Evolutionary conservation across 1,140 invertebrate genomes (phyloP), one percentile per base, ranked within the genome.

Genomic region (Ips nitidus): DNA sequence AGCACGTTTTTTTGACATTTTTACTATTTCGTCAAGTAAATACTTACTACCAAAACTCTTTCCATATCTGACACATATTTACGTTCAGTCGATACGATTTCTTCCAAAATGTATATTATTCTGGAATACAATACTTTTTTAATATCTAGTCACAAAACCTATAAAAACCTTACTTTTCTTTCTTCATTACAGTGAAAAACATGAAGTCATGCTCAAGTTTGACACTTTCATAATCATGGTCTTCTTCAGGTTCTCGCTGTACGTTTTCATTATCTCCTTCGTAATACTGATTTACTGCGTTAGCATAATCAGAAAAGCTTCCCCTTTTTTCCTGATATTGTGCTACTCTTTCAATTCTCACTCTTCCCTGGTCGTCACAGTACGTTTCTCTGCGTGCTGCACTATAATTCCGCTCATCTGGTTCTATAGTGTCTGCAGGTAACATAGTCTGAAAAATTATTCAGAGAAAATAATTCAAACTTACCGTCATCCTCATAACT

Each of bases 31-130:
- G 22, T 22, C 36, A 41, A 4, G 39, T 42, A 1, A 42, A 2
- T 5, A 62, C 71, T 75, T 74, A 78, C 77, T 45, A 56, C 42
- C 8, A 76, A 57, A 38, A 78, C 68, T 71, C 64, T 75, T 52
- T 57, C 50, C 58, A 78, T 70, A 62, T 75, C 73, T 3, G 60
- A 41, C 7, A 78, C 68, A 65, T 78, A 78, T 7, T 70, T 72
- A 41, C 68, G 58, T 66, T 78, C 77, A 8, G 76, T 78, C 4
- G 71, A 60, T 52, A 66, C 55, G 7, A 78, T 69, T 72, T 78
- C 77, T 37, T 78, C 73, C n/a, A 77, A 47, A 50, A 78, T 75
- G 50, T 74, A 75, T 22, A 72, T 59, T 43, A 74, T 58, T 56
- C 74, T 77, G 64, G 47, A 22, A 22, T 22, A 22, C 22, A 22